Percentiles rank a stretch among this genome's conserved stretches.
Conservation (phyloP, 2,888 invertebrate species). For the Cyaniris semiargus region DNA sequence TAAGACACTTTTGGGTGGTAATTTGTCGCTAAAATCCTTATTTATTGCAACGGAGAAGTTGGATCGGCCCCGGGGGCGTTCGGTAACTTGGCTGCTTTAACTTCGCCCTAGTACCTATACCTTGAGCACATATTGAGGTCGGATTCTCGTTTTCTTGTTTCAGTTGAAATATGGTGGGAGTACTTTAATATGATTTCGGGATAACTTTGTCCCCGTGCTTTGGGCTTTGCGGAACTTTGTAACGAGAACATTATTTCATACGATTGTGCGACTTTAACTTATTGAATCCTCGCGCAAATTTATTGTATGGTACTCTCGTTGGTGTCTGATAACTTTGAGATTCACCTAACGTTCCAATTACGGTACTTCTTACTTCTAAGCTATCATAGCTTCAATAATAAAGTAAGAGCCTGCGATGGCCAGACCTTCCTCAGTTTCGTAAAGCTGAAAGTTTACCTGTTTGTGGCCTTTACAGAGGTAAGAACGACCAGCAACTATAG, state of each 20-base stretch:
- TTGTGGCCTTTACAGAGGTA: no score
- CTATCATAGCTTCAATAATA: neutral
- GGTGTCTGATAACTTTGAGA: neutral
- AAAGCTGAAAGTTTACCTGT: no score
- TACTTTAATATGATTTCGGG: constrained; percentile 63
- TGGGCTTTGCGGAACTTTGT: constrained; percentile 29
- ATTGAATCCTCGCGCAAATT: constrained; percentile 1
- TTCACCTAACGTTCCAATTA: neutral
- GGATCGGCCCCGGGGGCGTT: constrained; percentile 74
- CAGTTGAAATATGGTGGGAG: constrained; percentile 65
- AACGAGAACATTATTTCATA: constrained; percentile 30
- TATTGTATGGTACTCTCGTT: neutral
- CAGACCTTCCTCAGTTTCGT: no score
- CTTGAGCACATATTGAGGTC: constrained; percentile 77
- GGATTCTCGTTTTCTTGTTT: constrained; percentile 72
- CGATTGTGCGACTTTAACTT: constrained; percentile 6
- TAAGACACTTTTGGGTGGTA: constrained; percentile 74
- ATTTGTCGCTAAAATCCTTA: constrained; percentile 80
- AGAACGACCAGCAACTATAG: no score
- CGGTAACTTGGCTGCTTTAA: constrained; percentile 75
- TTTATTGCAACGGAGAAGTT: constrained; percentile 77
- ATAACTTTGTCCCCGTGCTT: constrained; percentile 47
- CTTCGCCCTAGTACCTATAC: constrained; percentile 74
- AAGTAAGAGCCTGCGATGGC: no score
- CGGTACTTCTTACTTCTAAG: neutral